Base-by-base conservation (phyloP, 2,113 vertebrate genomes). In the Odocoileus virginianus region DNA sequence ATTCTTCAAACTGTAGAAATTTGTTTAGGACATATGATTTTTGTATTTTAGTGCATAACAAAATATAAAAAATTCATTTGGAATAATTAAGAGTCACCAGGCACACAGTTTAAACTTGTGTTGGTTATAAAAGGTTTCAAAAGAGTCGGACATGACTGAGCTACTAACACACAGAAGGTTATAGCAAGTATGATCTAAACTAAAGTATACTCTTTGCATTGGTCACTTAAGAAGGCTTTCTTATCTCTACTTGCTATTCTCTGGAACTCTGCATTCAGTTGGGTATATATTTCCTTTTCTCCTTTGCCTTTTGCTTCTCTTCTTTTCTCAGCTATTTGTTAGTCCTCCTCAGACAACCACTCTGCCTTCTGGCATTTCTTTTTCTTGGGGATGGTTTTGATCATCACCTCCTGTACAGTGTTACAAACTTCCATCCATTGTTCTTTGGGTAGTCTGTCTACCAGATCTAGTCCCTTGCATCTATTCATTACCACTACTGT, bases 1-100 rank as follows among this genome's bases (percentile, higher is more conserved):
- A 91, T 82, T 95, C 52, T 91, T 40, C 54, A 94, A 30, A 96
- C 33, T 64, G 23, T 85, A 79, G 93, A 93, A 79, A n/a, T 91
- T 88, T 71, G 23, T 89, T 92, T 82, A 91, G 50, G 40, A 90
- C 84, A 40, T 94, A 21, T 43, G n/a, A 61, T 64, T 74, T 96
- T 74, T 86, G 2, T 74, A 45, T 93, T 85, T 94, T 85, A 43
- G 61, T 92, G 33, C 6, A 64, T 82, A 50, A 86, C 58, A 94
- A 91, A 94, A 86, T 93, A 74, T 1, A 81, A n/a, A 55, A 96
- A 84, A 91, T 91, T 57, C 19, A 67, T n/a, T 52, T 88, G 61
- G n/a, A 92, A 33, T 87, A 67, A 83, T 85, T 71, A 71, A 71
- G 47, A 91, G 78, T 96, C 33, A n/a, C 55, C 78, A 50, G 84